A percentile compares a stretch with the other conserved stretches of the same genome.
phyloP scores from a whole-genome alignment of 2,113 vertebrate genomes.

The Alligator mississippiensis region DNA sequence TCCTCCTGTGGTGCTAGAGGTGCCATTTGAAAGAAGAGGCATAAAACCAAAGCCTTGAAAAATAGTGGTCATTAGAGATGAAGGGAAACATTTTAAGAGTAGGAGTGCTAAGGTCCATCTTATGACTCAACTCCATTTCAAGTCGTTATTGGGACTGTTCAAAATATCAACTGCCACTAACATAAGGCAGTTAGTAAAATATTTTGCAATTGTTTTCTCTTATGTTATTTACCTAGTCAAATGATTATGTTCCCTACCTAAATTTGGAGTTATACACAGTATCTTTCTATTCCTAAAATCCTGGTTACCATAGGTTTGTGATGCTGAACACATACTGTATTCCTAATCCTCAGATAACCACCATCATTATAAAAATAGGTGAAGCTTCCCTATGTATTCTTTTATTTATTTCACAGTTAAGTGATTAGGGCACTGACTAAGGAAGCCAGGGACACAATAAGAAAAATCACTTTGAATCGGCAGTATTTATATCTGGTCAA shows the following conservation, averaged over 20 bases:
- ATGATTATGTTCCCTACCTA: not conserved
- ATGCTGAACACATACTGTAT: not conserved
- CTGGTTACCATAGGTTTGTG: not conserved
- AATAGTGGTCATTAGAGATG: not conserved
- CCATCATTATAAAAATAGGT: not conserved
- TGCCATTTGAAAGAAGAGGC: not conserved
- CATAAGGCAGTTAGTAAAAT: not conserved
- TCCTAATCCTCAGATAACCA: not conserved
- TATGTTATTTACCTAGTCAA: not conserved
- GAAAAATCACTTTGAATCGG: not conserved
- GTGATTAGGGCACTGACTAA: too few species aligned
- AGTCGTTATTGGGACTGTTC: not conserved
- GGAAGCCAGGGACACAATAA: not conserved
- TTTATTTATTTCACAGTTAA: not conserved
- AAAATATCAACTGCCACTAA: too few species aligned
- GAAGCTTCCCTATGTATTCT: not conserved
- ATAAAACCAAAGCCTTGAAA: not conserved
- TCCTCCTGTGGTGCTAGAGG: not conserved
- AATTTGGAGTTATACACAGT: not conserved
- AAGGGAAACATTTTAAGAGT: not conserved
- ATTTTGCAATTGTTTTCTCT: not conserved
- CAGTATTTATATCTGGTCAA: not conserved
- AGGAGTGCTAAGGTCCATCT: not conserved
- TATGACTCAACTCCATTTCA: accelerated
- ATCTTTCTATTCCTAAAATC: not conserved